Evolutionary conservation across 2,888 invertebrate species (phyloP).

Genomic region (Ophion costatus): DNA sequence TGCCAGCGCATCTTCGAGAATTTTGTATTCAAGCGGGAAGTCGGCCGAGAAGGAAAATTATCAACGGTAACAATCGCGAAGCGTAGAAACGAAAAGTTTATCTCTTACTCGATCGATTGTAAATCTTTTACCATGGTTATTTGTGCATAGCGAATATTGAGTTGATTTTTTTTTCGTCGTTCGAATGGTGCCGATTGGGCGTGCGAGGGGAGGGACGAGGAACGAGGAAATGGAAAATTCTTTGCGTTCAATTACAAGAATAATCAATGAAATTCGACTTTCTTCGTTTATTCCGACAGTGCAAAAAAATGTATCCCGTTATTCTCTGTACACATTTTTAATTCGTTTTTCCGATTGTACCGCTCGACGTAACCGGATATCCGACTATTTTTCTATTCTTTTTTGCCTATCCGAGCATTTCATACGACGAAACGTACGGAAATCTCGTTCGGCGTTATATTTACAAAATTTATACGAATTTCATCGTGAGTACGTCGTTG

Average conservation of each 20-base stretch:
- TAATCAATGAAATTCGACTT: neutral
- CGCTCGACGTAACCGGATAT: constrained; percentile 23
- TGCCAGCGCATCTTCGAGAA: no score
- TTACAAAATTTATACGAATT: constrained; percentile 44
- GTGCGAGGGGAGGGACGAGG: neutral
- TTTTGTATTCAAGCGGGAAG: neutral
- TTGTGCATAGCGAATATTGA: neutral
- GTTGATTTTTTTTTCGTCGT: neutral
- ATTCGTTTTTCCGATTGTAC: constrained; percentile 37
- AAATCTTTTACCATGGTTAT: neutral
- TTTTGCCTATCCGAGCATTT: constrained; percentile 31
- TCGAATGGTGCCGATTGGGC: neutral
- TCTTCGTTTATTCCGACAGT: constrained; percentile 20
- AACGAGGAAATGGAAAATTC: neutral
- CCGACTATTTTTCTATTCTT: neutral
- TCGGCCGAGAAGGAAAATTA: neutral
- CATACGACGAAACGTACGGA: constrained; percentile 38
- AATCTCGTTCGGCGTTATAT: constrained; percentile 45
- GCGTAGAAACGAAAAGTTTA: neutral
- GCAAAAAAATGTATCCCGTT: constrained; percentile 33
- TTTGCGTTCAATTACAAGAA: neutral
- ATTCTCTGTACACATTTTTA: constrained; percentile 53
- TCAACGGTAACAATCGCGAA: neutral
- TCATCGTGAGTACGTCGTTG: constrained; percentile 20
- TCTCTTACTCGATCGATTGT: neutral